A percentile compares a stretch with the other conserved stretches of the same genome.
Evolutionary conservation across 2,797 vertebrate genomes (phyloP).

Genomic region (Ciconia nigra): DNA sequence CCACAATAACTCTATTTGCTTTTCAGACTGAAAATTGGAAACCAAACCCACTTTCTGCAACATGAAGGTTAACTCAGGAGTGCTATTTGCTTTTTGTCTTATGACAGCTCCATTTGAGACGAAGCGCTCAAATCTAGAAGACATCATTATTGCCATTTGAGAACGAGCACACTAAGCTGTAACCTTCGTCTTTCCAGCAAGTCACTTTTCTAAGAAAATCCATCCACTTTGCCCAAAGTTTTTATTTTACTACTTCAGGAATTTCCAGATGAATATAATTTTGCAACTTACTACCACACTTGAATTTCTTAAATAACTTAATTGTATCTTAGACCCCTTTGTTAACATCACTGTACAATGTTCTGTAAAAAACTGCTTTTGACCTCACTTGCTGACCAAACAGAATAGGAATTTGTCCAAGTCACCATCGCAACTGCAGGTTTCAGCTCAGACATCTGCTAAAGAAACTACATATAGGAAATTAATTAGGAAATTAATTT

Average conservation of each 20-base stretch:
- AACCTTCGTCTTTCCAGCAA: not conserved
- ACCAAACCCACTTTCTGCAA: not conserved
- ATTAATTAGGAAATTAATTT: not conserved
- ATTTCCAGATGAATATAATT: not conserved
- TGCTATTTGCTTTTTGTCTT: not conserved
- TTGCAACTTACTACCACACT: not conserved
- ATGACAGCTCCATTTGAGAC: not conserved
- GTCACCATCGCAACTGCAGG: not conserved
- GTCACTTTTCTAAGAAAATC: not conserved
- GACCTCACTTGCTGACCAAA: not conserved
- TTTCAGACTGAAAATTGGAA: not conserved
- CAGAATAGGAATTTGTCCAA: not conserved
- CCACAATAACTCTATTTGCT: not conserved
- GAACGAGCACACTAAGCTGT: not conserved
- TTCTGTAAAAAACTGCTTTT: not conserved
- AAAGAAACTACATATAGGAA: not conserved
- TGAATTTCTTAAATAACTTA: not conserved
- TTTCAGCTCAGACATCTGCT: not conserved
- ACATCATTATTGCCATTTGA: not conserved
- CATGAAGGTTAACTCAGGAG: not conserved
- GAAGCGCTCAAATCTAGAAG: not conserved
- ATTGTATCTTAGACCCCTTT: not conserved
- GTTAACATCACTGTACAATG: not conserved
- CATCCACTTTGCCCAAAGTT: not conserved
- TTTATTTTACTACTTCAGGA: not conserved